Evolutionary conservation across 2,888 invertebrate species (phyloP), one percentile per base, ranked within the genome.

Genomic region (Drosophila leonis): DNA sequence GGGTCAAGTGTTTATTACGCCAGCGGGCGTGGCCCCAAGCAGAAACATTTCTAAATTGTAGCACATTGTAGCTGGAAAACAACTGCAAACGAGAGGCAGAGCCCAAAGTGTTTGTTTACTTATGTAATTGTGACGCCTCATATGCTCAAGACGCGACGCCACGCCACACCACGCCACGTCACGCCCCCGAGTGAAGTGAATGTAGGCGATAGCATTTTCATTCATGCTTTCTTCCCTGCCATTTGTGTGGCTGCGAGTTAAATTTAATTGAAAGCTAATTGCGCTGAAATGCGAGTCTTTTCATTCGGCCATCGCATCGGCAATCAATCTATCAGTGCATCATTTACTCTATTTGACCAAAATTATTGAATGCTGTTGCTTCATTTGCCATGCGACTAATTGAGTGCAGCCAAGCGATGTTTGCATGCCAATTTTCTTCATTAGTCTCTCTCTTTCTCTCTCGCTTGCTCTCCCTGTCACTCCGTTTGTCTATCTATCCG

Each of bases 1-100:
- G 81, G 86, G 86, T 86, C 90, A 86, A 86, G 90, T 88, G 90
- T 74, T 88, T 83, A 88, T 86, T 90, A 86, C 82, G 86, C 90
- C 89, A 77, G 61, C 70, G 72, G 86, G 85, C 85, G 80, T 88
- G 90, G 88, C 80, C 56, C 63, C 51, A 55, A 8, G 37, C 37
- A 27, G 62, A 48, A 51, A 57, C 66, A 52, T 56, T 55, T 74
- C 82, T 82, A 77, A 84, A 85, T 85, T 90, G 90, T 88, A 82
- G 68, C 85, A 88, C 90, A 90, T 88, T 90, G 84, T 84, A 55
- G 39, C 9, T 3, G 24, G 44, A 13, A 13, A 55, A 31, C 41
- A 48, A 24, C 48, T 48, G 51, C 60, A 49, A 59, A 44, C 41
- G 46, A 65, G 57, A 29, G 31, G 0, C 49, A 18, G 68, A 18